Conservation (phyloP, 2,113 vertebrate species). For the Forbesichthys agassizii region DNA sequence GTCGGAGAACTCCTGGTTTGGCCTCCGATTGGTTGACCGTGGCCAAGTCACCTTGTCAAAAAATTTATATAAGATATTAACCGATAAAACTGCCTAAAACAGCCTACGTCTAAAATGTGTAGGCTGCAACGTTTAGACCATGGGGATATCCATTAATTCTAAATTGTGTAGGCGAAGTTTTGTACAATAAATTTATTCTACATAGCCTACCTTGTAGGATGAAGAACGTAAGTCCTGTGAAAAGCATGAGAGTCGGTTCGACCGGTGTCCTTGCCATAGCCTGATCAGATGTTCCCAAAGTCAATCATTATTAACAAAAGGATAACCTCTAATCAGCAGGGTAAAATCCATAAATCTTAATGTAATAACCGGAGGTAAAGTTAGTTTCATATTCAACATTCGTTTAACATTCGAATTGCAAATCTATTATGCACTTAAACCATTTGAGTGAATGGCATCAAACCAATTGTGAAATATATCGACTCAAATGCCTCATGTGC, state of each 20-base stretch:
- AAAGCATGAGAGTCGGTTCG: slow-evolving; percentile 43
- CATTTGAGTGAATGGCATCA: too few species aligned
- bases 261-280: slow-evolving; percentile 35
- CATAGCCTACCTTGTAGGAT: slow-evolving; percentile 57
- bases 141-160: background rate
- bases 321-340: slow-evolving; percentile 35
- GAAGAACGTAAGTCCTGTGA: slow-evolving; percentile 42
- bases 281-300: slow-evolving; percentile 54
- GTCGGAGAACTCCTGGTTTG: slow-evolving; percentile 20
- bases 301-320: slow-evolving; percentile 17
- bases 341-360: slow-evolving; percentile 18
- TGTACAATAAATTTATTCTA: background rate
- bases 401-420: too few species aligned
- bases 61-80: slow-evolving; percentile 3
- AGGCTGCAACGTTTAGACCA: too few species aligned
- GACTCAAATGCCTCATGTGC: too few species aligned
- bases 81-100: too few species aligned
- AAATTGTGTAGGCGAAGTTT: background rate
- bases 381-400: too few species aligned
- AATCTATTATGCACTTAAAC: too few species aligned
- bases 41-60: slow-evolving; percentile 45
- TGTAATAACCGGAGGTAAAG: too few species aligned
- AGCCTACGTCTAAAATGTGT: too few species aligned
- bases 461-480: too few species aligned
- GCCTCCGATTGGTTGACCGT: slow-evolving; percentile 28